Evolutionary conservation across 1,140 invertebrate species (phyloP).

Genomic region (Drosophila novamexicana): DNA sequence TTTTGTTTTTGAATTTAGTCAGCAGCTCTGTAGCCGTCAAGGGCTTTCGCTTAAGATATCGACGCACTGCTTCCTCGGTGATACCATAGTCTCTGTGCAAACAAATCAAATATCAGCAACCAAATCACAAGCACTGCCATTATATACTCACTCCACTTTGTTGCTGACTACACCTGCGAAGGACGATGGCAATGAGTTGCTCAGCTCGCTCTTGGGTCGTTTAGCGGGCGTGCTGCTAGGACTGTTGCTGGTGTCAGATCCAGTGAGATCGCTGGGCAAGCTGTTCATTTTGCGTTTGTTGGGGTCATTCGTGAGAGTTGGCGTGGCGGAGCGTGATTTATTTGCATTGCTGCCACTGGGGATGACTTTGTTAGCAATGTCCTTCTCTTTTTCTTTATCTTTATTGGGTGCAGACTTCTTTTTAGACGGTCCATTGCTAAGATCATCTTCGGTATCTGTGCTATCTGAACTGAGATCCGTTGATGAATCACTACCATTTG

Average conservation of each 20-base stretch:
- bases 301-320: conserved; percentile 84
- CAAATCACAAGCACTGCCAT: background rate
- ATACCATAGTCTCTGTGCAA: conserved; percentile 92
- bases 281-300: conserved; percentile 85
- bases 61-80: conserved; percentile 95
- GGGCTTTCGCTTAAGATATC: conserved; percentile 97
- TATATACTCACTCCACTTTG: conserved; percentile 76
- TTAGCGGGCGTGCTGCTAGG: conserved; percentile 85
- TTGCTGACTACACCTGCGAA: conserved; percentile 77
- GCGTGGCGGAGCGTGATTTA: conserved; percentile 88
- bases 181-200: conserved; percentile 73
- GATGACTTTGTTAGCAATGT: conserved; percentile 58
- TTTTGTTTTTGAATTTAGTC: conserved; percentile 97
- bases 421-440: conserved; percentile 80
- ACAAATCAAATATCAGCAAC: background rate
- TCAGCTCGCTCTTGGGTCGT: conserved; percentile 87
- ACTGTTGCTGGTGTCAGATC: conserved; percentile 83
- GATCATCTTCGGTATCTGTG: conserved; percentile 88
- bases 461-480: conserved; percentile 91
- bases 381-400: conserved; percentile 66
- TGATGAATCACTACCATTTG: conserved; percentile 86
- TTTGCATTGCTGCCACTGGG: conserved; percentile 83
- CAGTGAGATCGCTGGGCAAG: conserved; percentile 85
- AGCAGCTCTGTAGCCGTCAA: conserved; percentile 98
- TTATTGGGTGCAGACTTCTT: conserved; percentile 75